Percentiles rank a stretch among this genome's conserved stretches.
phyloP scores from a whole-genome alignment of 2,797 vertebrate species.

The Poeciliopsis presidionis region DNA sequence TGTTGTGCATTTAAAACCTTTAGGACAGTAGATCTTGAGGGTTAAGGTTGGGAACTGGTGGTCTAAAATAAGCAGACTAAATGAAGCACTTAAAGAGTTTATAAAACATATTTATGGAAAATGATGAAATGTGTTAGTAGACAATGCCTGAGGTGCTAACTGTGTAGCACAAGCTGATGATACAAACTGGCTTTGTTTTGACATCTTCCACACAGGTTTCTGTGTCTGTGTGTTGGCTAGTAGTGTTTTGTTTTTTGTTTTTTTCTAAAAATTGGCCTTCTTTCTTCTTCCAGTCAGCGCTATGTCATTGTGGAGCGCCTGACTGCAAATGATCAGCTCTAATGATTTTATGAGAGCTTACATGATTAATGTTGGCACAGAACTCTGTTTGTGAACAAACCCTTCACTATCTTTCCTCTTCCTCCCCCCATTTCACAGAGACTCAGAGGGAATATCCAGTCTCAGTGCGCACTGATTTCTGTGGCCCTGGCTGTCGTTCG shows the following conservation, averaged over 20 bases:
- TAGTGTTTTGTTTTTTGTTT: constrained; percentile 15
- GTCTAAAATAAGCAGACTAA: background rate
- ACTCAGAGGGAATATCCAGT: constrained; percentile 65
- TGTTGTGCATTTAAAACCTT: background rate
- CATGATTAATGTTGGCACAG: constrained; percentile 78
- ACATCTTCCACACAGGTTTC: constrained; percentile 35
- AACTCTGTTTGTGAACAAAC: constrained; percentile 65
- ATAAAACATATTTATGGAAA: background rate
- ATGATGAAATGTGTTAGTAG: constrained; percentile 3
- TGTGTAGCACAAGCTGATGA: constrained; percentile 9
- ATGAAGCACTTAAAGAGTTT: background rate
- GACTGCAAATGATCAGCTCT: constrained; percentile 73
- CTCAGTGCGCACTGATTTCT: constrained; percentile 63
- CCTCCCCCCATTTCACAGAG: constrained; percentile 44
- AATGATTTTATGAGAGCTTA: constrained; percentile 77
- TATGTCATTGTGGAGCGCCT: constrained; percentile 51
- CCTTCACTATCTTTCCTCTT: constrained; percentile 31
- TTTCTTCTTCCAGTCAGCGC: constrained; percentile 42
- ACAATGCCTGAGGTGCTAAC: background rate
- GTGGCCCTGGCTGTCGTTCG: constrained; percentile 63
- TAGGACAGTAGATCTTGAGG: background rate
- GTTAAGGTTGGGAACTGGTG: background rate
- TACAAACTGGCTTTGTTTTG: background rate
- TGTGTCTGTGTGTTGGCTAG: constrained; percentile 32
- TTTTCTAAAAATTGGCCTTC: constrained; percentile 54